Percentiles rank a stretch among this genome's conserved stretches.
Evolutionary conservation across 2,113 vertebrate genomes (phyloP).

Genomic region (Corydoras sp.): DNA sequence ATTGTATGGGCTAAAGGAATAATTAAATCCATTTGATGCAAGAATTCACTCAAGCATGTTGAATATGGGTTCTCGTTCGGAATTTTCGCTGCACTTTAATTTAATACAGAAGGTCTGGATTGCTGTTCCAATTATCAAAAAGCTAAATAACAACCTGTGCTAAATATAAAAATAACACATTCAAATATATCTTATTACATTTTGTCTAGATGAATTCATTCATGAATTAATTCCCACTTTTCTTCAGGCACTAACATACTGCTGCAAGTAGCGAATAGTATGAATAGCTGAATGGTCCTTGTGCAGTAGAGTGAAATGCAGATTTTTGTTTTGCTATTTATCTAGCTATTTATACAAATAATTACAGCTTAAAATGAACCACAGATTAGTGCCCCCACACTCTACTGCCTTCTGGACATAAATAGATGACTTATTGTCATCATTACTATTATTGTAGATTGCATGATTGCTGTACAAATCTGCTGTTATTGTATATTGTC

Average conservation of each 20-base stretch:
- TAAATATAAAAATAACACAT: slow-evolving; percentile 68
- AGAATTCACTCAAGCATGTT: slow-evolving; percentile 63
- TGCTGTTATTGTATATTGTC: no score
- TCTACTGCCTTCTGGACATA: no score
- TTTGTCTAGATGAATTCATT: slow-evolving; percentile 58
- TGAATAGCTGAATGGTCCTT: slow-evolving; percentile 36
- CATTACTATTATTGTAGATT: no score
- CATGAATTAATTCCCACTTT: slow-evolving; percentile 45
- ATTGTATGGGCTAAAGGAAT: slow-evolving; percentile 72
- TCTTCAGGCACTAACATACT: slow-evolving; percentile 57
- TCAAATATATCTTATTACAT: slow-evolving; percentile 68
- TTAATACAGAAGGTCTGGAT: slow-evolving; percentile 60
- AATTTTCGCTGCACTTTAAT: slow-evolving; percentile 56
- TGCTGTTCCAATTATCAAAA: slow-evolving; percentile 65
- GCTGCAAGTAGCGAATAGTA: slow-evolving; percentile 47
- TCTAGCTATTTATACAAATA: no score
- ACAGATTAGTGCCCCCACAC: no score
- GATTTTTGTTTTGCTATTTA: not conserved
- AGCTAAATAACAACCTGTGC: slow-evolving; percentile 59
- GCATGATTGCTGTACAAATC: no score
- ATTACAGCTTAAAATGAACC: no score
- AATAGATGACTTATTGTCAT: no score
- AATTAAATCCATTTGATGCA: slow-evolving; percentile 72
- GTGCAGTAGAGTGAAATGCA: slow-evolving; percentile 44
- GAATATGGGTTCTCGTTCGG: slow-evolving; percentile 61